Evolutionary conservation across 1,140 invertebrate species (phyloP).

Genomic region (Cotesia vestalis): DNA sequence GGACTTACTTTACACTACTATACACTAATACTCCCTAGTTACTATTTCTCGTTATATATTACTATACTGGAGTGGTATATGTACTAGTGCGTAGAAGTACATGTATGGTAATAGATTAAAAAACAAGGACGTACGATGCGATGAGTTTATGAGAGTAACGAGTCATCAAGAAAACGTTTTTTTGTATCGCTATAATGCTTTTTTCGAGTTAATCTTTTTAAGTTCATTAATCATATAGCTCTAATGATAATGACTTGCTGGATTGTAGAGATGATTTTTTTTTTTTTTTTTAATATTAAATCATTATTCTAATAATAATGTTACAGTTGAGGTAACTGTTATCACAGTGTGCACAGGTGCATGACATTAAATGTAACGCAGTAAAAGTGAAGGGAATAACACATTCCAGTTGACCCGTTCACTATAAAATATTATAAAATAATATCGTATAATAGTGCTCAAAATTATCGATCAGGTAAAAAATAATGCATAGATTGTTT

Average conservation of each 20-base stretch:
- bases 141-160: too few species aligned
- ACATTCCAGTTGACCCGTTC: slow-evolving; percentile 14
- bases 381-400: slow-evolving; percentile 36
- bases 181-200: too few species aligned
- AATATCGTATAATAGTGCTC: not conserved
- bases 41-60: not conserved
- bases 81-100: too few species aligned
- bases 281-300: slow-evolving; percentile 15
- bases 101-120: too few species aligned
- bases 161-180: too few species aligned
- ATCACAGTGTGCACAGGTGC: slow-evolving; percentile 32
- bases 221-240: too few species aligned
- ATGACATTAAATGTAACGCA: slow-evolving; percentile 28
- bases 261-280: slow-evolving; percentile 16
- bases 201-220: too few species aligned
- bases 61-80: too few species aligned
- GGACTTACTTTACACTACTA: not conserved
- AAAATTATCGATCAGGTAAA: not conserved
- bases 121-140: too few species aligned
- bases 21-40: not conserved
- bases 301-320: slow-evolving; percentile 10
- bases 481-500: not conserved
- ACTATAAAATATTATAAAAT: not conserved
- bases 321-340: slow-evolving; percentile 20
- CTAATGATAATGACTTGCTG: slow-evolving; percentile 5